Evolutionary conservation across 2,888 invertebrate species (phyloP), one percentile per base, ranked within the genome.

Genomic region (Eurytoma adleriae): DNA sequence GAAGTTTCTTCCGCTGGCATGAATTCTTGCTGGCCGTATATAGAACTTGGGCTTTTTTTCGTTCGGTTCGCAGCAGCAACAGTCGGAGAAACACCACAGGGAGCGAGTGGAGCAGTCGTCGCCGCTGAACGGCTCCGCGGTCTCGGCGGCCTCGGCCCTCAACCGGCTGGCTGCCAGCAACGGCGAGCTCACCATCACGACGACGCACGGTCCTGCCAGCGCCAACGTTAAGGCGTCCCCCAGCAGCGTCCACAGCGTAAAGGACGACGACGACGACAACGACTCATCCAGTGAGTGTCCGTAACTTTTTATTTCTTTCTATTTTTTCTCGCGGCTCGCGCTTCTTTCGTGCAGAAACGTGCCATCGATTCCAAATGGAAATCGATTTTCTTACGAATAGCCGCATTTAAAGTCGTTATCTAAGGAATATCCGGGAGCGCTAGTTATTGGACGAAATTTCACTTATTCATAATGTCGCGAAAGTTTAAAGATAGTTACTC

Each of bases 101-200:
- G 90, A 93, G 91, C 88, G 93, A 91, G 89, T 86, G 82, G 89
- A 92, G 92, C 86, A 93, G 88, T 87, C 88, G 76, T 90, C 89
- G 83, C 90, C 89, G 80, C 85, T 90, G 86, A 91, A 90, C 86
- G 90, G 91, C 71, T 91, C 92, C 27, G 91, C 91, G 50, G 93
- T 93, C 78, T 91, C 92, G 71, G 93, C 93, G 20, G 92, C 92
- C 59, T 91, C 92, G 78, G 93, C 94, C 84, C 92, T 95, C 89
- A 95, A 93, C 91, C 94, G 96, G 92, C 93, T 96, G 85, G 94
- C 95, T 83, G 93, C 95, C 83, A 94, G 94, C 84, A 96, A 96
- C 88, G 96, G 96, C 52, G 96, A 96, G 92, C 93, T 96, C 84
- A 96, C 96, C 79, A 96, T 96, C 87, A 96, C 96, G 82, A 96